Evolutionary conservation across 2,797 vertebrate species (phyloP).

Genomic region (Hyperoplus lanceolatus): DNA sequence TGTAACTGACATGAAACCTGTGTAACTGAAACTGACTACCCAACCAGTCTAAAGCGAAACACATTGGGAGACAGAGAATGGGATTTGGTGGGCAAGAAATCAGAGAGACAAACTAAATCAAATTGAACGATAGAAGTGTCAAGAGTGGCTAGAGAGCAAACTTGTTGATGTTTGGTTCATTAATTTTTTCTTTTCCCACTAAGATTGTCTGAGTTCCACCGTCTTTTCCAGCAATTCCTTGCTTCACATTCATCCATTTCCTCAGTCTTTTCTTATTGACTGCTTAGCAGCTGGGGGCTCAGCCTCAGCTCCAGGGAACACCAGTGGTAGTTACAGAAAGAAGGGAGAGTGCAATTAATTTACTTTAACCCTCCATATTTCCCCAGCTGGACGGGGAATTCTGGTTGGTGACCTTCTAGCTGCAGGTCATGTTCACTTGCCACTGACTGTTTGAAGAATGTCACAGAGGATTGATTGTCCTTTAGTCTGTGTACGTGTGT

Average conservation of each 20-base stretch:
- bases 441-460: constrained; percentile 56
- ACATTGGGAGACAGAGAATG: background rate
- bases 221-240: background rate
- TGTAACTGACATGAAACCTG: background rate
- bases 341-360: constrained; percentile 41
- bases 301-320: constrained; percentile 32
- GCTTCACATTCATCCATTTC: constrained; percentile 3
- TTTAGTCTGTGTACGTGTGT: constrained; percentile 5
- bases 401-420: constrained; percentile 47
- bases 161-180: background rate
- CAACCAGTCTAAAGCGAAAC: background rate
- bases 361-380: constrained; percentile 40
- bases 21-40: background rate
- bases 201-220: background rate
- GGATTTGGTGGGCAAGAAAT: background rate
- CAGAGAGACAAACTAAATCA: background rate
- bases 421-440: constrained; percentile 35
- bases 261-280: constrained; percentile 28
- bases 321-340: constrained; percentile 33
- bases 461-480: constrained; percentile 47
- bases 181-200: background rate
- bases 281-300: constrained; percentile 28
- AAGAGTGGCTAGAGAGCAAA: background rate
- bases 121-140: background rate
- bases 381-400: constrained; percentile 34